Evolutionary conservation across 1,140 invertebrate species (phyloP).

Genomic region (Lasaia peninsularis): DNA sequence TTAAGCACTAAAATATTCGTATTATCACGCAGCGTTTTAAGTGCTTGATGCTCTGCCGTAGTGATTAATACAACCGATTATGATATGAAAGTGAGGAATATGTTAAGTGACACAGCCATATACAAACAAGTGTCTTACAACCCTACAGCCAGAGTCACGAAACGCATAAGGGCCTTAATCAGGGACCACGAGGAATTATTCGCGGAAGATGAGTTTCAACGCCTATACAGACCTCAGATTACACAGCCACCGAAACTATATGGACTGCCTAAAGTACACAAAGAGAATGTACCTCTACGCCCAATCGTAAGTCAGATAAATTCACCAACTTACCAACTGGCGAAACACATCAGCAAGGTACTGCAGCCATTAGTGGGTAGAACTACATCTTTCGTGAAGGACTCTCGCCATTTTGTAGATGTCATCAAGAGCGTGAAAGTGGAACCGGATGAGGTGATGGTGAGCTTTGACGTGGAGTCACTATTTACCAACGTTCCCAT

Average conservation of each 20-base stretch:
- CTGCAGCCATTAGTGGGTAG: not conserved
- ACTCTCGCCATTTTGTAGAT: not conserved
- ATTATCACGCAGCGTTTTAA: too few relatives aligned
- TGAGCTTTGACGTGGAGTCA: too few relatives aligned
- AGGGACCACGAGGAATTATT: not conserved
- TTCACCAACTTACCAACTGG: not conserved
- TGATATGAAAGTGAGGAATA: too few relatives aligned
- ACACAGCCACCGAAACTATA: not conserved
- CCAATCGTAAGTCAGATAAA: not conserved
- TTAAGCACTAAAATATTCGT: too few relatives aligned
- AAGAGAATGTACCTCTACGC: not conserved
- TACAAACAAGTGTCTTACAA: not conserved
- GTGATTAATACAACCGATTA: too few relatives aligned
- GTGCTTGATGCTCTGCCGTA: too few relatives aligned
- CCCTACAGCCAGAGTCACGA: not conserved
- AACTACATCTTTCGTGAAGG: not conserved
- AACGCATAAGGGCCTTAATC: not conserved
- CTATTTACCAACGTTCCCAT: constrained; percentile 1
- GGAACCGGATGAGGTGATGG: too few relatives aligned
- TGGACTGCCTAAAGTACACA: not conserved
- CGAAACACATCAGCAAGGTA: not conserved
- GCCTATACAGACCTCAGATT: not conserved
- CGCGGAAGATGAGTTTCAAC: not conserved
- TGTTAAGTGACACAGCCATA: not conserved
- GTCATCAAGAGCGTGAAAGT: too few relatives aligned